Conservation (phyloP, 2,888 invertebrate species). For the Megastigmus dorsalis region DNA sequence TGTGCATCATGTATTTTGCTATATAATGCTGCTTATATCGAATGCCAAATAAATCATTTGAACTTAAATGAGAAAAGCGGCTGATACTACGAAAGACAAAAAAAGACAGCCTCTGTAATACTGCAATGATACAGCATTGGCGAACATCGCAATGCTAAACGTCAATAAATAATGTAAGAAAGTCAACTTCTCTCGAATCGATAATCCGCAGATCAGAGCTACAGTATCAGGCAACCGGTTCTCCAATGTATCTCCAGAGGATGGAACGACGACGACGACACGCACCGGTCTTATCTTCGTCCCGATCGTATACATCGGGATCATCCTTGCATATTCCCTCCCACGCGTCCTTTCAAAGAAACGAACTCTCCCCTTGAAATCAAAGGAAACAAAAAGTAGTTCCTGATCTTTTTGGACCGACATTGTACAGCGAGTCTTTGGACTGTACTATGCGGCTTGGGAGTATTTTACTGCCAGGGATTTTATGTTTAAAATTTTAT, state of each 20-base stretch:
- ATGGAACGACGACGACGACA: background rate
- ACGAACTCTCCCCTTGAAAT: background rate
- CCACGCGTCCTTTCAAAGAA: constrained; percentile 25
- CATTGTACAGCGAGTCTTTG: background rate
- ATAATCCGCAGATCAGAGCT: constrained; percentile 28
- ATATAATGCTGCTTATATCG: no score
- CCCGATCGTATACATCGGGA: constrained; percentile 41
- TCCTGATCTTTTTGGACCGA: background rate
- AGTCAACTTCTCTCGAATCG: constrained; percentile 18
- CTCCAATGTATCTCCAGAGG: background rate
- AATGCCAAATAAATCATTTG: no score
- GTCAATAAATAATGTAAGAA: constrained; percentile 35
- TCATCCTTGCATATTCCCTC: constrained; percentile 40
- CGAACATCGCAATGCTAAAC: constrained; percentile 8
- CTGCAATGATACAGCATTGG: background rate
- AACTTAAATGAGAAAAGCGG: background rate
- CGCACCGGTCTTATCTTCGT: constrained; percentile 35
- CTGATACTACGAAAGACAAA: background rate
- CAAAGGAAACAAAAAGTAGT: constrained; percentile 3
- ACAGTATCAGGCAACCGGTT: constrained; percentile 30
- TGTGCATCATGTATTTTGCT: no score
- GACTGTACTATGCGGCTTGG: background rate
- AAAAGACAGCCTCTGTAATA: background rate
- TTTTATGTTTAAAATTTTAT: background rate
- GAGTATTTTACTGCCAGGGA: background rate